phyloP scores from a whole-genome alignment of 2,888 invertebrate genomes.

The Napeogenes sylphis region DNA sequence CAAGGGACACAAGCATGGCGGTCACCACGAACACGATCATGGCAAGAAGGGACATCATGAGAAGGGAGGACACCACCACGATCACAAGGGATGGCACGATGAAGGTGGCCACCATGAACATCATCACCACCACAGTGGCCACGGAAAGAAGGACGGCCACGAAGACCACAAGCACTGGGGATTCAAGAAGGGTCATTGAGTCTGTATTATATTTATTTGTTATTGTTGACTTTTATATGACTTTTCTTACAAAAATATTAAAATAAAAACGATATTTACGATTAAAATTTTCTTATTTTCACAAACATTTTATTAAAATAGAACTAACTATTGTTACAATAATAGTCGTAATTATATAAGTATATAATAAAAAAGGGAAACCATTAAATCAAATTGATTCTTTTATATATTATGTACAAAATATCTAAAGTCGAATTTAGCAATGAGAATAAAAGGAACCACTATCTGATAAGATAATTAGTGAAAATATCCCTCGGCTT shows the following conservation, averaged over 20 bases:
- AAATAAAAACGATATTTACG: neutral
- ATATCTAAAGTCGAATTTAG: too few relatives aligned
- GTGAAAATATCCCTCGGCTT: slow-evolving; percentile 22
- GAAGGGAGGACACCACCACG: slow-evolving; percentile 87
- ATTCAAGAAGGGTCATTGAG: slow-evolving; percentile 75
- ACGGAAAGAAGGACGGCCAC: slow-evolving; percentile 87
- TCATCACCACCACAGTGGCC: slow-evolving; percentile 83
- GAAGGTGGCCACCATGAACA: slow-evolving; percentile 87
- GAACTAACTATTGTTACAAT: neutral
- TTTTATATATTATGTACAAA: too few relatives aligned
- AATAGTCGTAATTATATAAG: too few relatives aligned
- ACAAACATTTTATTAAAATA: neutral
- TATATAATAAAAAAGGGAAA: too few relatives aligned
- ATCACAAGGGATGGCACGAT: slow-evolving; percentile 87
- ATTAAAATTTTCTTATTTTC: neutral
- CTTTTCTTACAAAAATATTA: slow-evolving; percentile 9
- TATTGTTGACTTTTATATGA: slow-evolving; percentile 7
- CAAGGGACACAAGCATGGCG: slow-evolving; percentile 86
- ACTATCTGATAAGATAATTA: slow-evolving; percentile 18
- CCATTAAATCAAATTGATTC: too few relatives aligned
- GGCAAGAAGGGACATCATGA: slow-evolving; percentile 89
- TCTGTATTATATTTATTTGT: slow-evolving; percentile 4
- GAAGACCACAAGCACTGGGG: slow-evolving; percentile 89
- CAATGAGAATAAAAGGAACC: neutral
- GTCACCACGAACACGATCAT: slow-evolving; percentile 86